Evolutionary conservation across 2,113 vertebrate genomes (phyloP), one percentile per base, ranked within the genome.

Genomic region (Psittacus erithacus): DNA sequence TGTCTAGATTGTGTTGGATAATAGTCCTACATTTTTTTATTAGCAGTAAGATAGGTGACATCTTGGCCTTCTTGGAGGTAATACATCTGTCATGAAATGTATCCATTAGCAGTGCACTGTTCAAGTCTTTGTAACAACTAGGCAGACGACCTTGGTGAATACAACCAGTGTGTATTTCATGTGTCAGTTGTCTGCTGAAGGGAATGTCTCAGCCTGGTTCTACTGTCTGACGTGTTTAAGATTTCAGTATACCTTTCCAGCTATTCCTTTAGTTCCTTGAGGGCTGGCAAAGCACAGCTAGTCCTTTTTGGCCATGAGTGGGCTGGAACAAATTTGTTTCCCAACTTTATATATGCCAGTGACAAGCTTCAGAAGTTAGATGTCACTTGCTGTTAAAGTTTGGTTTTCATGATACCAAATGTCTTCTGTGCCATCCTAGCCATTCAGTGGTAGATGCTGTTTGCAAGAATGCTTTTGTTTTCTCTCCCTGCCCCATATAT

Each of bases 281-380:
- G 24, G 29, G 3, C 13, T 86, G 29, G 29, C 49, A 75, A 29
- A 86, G 43, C 28, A 49, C 76, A 69, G 0, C 17, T 27, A 69
- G 13, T 12, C 19, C 9, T 85, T 87, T 92, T 49, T 41, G 11
- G 9, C 18, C 18, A n/a, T 43, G 46, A 59, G 23, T 39, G 46
- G 46, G 14, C 55, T 60, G 70, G 70, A 84, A 55, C 5, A 57
- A 39, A n/a, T 80, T 65, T 69, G 10, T 43, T 93, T 86, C 35
- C 8, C 5, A 10, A 20, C 19, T 59, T 10, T 75, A 9, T 0
- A 0, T 49, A 24, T 18, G 10, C 17, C 11, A n/a, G 11, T 41
- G 24, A 46, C 47, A 82, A 69, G 46, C 44, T 88, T 92, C 33
- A 80, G 67, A 53, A 62, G 9, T 47, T 93, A 38, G 6, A 7